These are phyloP conservation scores for Magallana nippona DNA, from an alignment of 2,888 invertebrate species.

Conservation along the genomic window DNA sequence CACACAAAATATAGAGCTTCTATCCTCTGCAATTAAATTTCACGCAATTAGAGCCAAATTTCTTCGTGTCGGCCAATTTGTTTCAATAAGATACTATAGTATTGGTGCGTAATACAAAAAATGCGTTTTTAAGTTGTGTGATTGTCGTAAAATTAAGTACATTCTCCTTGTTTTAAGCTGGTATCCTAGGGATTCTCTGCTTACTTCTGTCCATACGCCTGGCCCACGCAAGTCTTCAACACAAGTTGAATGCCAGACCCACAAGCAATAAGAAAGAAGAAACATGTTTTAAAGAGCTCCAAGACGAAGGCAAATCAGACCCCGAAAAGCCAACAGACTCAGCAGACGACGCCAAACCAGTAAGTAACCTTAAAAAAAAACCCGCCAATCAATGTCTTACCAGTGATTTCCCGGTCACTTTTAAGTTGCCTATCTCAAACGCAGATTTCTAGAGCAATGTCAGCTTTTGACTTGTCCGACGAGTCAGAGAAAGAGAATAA, in stretches of 20 bases:
- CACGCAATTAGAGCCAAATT: too few species aligned
- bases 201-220: conserved; percentile 71
- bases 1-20: too few species aligned
- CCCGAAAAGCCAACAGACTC: not conserved
- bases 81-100: too few species aligned
- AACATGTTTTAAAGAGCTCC: not conserved
- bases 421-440: not conserved
- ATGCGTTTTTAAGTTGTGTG: too few species aligned
- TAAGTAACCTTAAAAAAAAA: not conserved
- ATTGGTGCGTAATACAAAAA: too few species aligned
- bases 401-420: too few species aligned
- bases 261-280: conserved; percentile 1
- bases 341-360: not conserved
- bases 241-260: conserved; percentile 66
- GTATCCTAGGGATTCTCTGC: conserved; percentile 66
- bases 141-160: too few species aligned
- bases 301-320: not conserved
- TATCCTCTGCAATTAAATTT: too few species aligned
- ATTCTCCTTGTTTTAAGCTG: conserved; percentile 60
- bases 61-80: too few species aligned
- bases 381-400: not conserved
- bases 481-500: not conserved
- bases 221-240: conserved; percentile 70
- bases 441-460: not conserved
- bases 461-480: not conserved